Conservation (phyloP, 2,888 invertebrate species). For the Thera obeliscata region DNA sequence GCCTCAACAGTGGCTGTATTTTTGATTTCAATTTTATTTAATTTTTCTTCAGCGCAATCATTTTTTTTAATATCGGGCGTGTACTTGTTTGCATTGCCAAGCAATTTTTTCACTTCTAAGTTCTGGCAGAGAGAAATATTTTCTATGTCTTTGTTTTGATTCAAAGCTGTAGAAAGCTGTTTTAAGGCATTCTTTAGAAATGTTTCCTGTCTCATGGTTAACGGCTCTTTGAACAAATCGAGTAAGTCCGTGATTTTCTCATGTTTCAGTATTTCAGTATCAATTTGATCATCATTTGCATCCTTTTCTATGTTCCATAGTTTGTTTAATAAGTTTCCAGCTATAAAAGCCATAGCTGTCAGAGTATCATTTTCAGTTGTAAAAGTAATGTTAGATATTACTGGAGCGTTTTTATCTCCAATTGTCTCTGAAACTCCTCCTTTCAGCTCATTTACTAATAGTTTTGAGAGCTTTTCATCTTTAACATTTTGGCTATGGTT, state of each 20-base stretch:
- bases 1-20: conserved; percentile 49
- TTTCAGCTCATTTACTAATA: conserved; percentile 72
- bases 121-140: conserved; percentile 68
- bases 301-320: conserved; percentile 77
- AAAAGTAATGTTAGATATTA: conserved; percentile 74
- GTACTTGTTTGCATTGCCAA: conserved; percentile 22
- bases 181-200: conserved; percentile 71
- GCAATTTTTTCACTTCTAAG: conserved; percentile 45
- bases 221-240: conserved; percentile 73
- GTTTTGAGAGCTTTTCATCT: conserved; percentile 67
- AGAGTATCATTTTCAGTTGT: conserved; percentile 76
- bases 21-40: not conserved
- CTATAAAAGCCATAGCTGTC: conserved; percentile 76
- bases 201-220: conserved; percentile 69
- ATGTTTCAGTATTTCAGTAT: conserved; percentile 68
- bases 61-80: conserved; percentile 29
- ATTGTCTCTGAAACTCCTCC: conserved; percentile 62
- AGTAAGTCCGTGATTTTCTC: conserved; percentile 70
- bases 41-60: conserved; percentile 15
- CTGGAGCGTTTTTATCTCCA: conserved; percentile 60
- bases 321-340: conserved; percentile 75
- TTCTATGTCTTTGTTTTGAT: conserved; percentile 56
- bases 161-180: conserved; percentile 64
- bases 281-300: conserved; percentile 56
- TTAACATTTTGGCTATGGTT: conserved; percentile 61